Conservation (phyloP, 2,113 vertebrate species). For the Notiomystis cincta region DNA sequence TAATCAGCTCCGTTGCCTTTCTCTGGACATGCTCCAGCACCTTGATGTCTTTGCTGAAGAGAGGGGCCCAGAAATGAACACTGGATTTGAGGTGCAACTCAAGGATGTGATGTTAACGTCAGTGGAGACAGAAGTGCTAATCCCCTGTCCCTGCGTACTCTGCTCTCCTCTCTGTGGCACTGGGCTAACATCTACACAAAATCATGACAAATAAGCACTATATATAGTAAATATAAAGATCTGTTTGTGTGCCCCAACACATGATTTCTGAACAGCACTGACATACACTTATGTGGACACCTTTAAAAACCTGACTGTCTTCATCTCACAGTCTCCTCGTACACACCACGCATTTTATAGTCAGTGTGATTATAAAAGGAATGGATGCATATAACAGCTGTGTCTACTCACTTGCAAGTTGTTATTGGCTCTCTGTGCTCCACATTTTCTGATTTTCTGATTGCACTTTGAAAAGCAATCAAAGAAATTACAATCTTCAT, state of each 20-base stretch:
- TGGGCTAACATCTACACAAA: not conserved
- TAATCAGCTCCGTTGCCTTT: accelerated
- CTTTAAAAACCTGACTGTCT: not conserved
- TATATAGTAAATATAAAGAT: not conserved
- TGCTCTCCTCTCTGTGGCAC: not conserved
- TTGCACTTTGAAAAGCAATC: slow-evolving; percentile 93
- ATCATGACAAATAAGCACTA: not conserved
- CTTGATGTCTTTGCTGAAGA: not conserved
- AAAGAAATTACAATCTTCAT: slow-evolving; percentile 95
- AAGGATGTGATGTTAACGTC: not conserved
- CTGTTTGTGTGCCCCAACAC: not conserved
- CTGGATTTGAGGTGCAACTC: not conserved
- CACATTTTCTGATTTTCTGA: slow-evolving; percentile 75
- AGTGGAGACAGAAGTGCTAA: not conserved
- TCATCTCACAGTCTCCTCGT: not conserved
- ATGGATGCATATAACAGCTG: slow-evolving; percentile 4
- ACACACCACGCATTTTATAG: not conserved
- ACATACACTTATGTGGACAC: accelerated
- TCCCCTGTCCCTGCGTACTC: not conserved
- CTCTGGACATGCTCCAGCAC: not conserved
- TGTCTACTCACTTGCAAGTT: slow-evolving; percentile 87
- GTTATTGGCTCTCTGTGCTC: slow-evolving; percentile 82
- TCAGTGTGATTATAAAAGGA: not conserved
- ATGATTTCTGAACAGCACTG: not conserved
- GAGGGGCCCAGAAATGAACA: not conserved